These are phyloP conservation scores for Agonum fuliginosum DNA, from an alignment of 2,888 invertebrate species.

Conservation along the genomic window DNA sequence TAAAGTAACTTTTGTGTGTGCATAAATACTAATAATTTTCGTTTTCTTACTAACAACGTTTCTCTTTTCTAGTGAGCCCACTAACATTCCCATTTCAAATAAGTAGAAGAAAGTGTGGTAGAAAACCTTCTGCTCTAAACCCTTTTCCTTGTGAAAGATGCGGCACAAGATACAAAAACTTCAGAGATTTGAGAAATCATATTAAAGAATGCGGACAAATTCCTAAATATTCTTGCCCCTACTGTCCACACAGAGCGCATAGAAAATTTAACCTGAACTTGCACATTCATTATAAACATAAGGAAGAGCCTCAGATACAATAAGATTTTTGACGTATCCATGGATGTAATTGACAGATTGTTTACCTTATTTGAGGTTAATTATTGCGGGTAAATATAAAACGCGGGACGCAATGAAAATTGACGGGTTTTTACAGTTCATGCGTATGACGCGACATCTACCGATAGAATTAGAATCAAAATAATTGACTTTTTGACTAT, in stretches of 20 bases:
- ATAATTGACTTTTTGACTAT: too few species aligned
- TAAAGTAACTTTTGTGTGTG: too few species aligned
- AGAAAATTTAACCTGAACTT: conserved; percentile 13
- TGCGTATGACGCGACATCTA: too few species aligned
- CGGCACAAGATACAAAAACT: conserved; percentile 75
- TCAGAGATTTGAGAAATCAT: conserved; percentile 75
- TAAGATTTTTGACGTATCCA: too few species aligned
- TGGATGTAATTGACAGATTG: too few species aligned
- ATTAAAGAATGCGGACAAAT: conserved; percentile 75
- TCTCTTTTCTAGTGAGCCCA: conserved; percentile 20
- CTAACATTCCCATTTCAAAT: conserved; percentile 2
- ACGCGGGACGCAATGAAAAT: too few species aligned
- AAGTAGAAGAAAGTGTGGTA: not conserved
- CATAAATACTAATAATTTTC: too few species aligned
- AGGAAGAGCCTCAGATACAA: too few species aligned
- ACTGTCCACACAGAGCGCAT: conserved; percentile 77
- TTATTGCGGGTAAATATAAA: too few species aligned
- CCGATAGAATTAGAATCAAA: too few species aligned
- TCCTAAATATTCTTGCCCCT: conserved; percentile 68
- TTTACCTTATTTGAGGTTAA: too few species aligned
- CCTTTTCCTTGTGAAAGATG: conserved; percentile 70
- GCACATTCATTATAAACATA: conserved; percentile 18
- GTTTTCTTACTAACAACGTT: not conserved
- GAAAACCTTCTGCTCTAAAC: conserved; percentile 37
- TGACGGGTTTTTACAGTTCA: too few species aligned